Percentiles rank a stretch among this genome's conserved stretches.
These are phyloP conservation scores for Percopsis transmontana DNA, from an alignment of 2,113 vertebrate species.

Conservation along the genomic window DNA sequence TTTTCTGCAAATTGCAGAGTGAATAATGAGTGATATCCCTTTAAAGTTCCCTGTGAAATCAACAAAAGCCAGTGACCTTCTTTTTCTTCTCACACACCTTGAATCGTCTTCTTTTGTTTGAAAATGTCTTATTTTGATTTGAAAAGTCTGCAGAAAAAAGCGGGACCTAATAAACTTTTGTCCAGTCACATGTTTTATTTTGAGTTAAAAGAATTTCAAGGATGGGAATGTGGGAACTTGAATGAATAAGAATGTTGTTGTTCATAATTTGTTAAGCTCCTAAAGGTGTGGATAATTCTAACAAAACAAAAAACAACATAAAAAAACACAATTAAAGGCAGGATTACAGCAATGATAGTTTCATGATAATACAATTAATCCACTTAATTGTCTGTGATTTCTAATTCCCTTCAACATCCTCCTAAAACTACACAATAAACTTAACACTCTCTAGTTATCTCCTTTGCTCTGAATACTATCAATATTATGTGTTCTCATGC, in stretches of 20 bases:
- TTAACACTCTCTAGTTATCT: no score
- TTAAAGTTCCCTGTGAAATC: constrained; percentile 47
- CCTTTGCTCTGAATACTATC: no score
- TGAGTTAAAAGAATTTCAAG: constrained; percentile 62
- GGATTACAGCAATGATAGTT: constrained; percentile 63
- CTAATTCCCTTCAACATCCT: constrained; percentile 17
- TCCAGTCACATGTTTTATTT: constrained; percentile 57
- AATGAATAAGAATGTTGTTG: constrained; percentile 64
- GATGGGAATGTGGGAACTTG: constrained; percentile 38
- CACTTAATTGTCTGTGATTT: constrained; percentile 60
- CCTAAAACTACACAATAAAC: no score
- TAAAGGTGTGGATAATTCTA: constrained; percentile 38
- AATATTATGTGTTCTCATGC: neutral
- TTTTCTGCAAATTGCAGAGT: constrained; percentile 46
- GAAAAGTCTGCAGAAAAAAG: constrained; percentile 34
- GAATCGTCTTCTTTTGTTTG: constrained; percentile 39
- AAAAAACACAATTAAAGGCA: constrained; percentile 40
- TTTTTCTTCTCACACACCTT: constrained; percentile 54
- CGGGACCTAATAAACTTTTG: constrained; percentile 17
- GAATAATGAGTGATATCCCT: constrained; percentile 54
- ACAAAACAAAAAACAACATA: constrained; percentile 26
- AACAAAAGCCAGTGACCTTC: constrained; percentile 54
- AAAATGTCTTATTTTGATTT: constrained; percentile 20
- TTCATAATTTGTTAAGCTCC: constrained; percentile 56
- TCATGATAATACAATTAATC: constrained; percentile 50